Evolutionary conservation across 2,113 vertebrate genomes (phyloP).

Genomic region (Pedionomus torquatus): DNA sequence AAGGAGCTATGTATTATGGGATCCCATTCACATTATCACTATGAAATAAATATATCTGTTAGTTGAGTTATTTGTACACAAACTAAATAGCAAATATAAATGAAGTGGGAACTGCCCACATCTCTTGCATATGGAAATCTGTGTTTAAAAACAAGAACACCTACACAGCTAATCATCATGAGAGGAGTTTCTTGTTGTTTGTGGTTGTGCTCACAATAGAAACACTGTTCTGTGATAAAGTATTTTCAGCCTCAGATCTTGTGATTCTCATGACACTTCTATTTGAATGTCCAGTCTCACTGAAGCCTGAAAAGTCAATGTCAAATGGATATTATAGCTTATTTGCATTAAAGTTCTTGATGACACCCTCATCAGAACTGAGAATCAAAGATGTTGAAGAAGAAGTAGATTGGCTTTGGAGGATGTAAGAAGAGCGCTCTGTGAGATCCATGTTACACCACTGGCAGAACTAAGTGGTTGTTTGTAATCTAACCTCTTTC

Average conservation of each 20-base stretch:
- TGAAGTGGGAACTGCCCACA: neutral
- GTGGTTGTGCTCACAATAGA: neutral
- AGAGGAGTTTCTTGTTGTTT: neutral
- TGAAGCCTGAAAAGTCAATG: neutral
- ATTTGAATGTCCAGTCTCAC: neutral
- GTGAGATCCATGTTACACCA: neutral
- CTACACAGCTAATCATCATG: neutral
- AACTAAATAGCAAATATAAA: neutral
- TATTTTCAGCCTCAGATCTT: neutral
- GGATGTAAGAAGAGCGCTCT: neutral
- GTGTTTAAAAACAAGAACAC: conserved; percentile 28
- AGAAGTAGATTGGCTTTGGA: neutral
- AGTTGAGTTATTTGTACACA: neutral
- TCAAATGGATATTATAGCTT: neutral
- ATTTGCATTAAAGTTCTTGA: neutral
- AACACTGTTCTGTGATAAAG: neutral
- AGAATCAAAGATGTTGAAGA: neutral
- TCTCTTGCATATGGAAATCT: conserved; percentile 30
- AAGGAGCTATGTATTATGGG: neutral
- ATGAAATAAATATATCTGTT: neutral
- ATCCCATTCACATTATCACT: neutral
- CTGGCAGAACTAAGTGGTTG: neutral
- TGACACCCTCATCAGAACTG: neutral
- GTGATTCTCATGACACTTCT: neutral
- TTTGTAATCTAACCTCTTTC: neutral